Conservation (phyloP, 2,113 vertebrate species). For the Plecturocebus donacophilus region DNA sequence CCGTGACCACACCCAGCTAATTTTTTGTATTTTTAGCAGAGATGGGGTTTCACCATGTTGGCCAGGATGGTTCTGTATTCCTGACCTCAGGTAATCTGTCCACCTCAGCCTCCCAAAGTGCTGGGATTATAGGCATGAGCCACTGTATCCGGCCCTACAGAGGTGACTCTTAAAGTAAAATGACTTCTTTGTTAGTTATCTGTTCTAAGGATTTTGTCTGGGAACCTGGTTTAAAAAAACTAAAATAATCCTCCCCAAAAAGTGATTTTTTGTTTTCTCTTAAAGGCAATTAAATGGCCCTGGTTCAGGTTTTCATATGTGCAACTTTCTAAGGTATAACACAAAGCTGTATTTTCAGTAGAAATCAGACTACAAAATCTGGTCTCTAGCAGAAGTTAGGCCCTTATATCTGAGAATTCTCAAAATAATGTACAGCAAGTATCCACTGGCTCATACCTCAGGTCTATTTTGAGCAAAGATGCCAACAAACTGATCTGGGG, state of each 20-base stretch:
- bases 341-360: not conserved
- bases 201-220: slow-evolving; percentile 7
- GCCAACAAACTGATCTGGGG: slow-evolving; percentile 89
- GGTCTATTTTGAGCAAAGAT: slow-evolving; percentile 97
- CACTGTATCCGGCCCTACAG: not conserved
- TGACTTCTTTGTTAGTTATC: not conserved
- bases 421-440: accelerated
- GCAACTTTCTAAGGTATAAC: not conserved
- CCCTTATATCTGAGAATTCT: not conserved
- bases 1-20: too few relatives aligned
- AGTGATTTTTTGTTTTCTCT: too few relatives aligned
- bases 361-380: not conserved
- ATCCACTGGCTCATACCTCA: slow-evolving; percentile 86
- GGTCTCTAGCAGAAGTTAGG: not conserved
- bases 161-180: not conserved
- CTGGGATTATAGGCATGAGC: too few relatives aligned
- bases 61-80: too few relatives aligned
- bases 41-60: too few relatives aligned
- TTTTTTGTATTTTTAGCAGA: too few relatives aligned
- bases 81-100: too few relatives aligned
- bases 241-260: not conserved
- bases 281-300: not conserved
- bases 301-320: not conserved
- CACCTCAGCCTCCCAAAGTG: too few relatives aligned
- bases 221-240: not conserved